These are phyloP conservation scores for Caenorhabditis tropicalis DNA, from an alignment of 1,140 invertebrate genomes.

Conservation along the genomic window DNA sequence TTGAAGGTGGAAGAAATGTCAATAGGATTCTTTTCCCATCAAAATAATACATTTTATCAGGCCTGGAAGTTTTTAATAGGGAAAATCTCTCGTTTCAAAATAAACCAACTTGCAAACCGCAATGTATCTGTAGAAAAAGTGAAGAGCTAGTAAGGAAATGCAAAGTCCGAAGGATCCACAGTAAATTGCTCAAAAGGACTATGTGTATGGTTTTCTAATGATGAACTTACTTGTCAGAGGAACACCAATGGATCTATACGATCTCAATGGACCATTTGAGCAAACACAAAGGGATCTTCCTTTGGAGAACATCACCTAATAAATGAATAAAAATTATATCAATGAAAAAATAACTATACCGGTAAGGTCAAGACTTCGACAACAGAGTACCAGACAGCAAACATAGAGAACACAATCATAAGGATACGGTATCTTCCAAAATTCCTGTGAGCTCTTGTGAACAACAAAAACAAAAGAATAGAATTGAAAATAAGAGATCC, in stretches of 20 bases:
- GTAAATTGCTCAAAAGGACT: not conserved
- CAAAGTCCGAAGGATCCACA: not conserved
- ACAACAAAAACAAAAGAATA: not conserved
- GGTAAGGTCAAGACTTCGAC: not conserved
- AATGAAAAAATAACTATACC: not conserved
- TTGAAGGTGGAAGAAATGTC: not conserved
- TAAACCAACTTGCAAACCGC: not conserved
- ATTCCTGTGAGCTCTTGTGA: not conserved
- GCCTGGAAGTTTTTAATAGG: not conserved
- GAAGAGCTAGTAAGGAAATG: not conserved
- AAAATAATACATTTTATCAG: slow-evolving; percentile 1
- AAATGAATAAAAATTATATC: too few species aligned
- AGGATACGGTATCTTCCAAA: not conserved
- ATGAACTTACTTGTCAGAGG: not conserved
- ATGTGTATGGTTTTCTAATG: not conserved
- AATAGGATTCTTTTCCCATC: not conserved
- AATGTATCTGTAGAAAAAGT: not conserved
- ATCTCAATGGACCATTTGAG: not conserved
- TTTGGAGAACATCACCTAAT: not conserved
- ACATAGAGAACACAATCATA: not conserved
- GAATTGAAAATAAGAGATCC: not conserved
- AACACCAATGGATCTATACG: not conserved
- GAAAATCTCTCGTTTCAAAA: too few species aligned
- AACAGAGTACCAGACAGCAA: not conserved
- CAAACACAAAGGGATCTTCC: slow-evolving; percentile 5